Evolutionary conservation across 2,113 vertebrate genomes (phyloP).

Genomic region (Pungitius pungitius): DNA sequence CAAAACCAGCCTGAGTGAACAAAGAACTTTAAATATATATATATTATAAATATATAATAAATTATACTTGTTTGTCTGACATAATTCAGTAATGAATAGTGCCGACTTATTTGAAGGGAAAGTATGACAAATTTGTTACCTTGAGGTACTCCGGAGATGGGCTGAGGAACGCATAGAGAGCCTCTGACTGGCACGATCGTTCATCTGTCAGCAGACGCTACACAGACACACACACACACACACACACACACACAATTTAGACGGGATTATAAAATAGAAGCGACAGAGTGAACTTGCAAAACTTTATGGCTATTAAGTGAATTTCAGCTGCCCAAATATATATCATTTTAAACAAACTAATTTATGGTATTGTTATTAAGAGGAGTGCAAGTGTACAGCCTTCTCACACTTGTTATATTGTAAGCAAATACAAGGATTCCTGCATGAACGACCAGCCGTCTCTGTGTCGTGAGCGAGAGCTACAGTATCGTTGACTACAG

Average conservation of each 20-base stretch:
- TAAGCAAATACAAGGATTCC: too few species aligned
- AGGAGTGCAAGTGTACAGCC: too few species aligned
- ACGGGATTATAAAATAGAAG: neutral
- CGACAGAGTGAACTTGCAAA: too few species aligned
- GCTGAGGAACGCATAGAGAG: constrained; percentile 96
- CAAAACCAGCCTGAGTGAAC: neutral
- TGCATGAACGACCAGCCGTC: too few species aligned
- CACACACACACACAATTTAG: neutral
- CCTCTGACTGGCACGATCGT: constrained; percentile 95
- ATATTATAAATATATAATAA: neutral
- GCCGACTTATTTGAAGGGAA: neutral
- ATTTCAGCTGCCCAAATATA: too few species aligned
- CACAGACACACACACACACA: constrained; percentile 37
- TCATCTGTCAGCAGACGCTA: constrained; percentile 95
- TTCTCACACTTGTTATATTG: too few species aligned
- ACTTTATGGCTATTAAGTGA: too few species aligned
- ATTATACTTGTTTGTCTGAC: neutral
- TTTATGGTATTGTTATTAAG: too few species aligned
- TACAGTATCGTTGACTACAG: too few species aligned
- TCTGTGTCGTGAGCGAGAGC: too few species aligned
- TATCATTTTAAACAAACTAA: neutral
- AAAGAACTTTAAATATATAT: neutral
- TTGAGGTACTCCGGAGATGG: constrained; percentile 93
- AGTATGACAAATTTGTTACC: constrained; percentile 35
- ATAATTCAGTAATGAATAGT: neutral